These are phyloP conservation scores for Tetrapedia diversipes DNA, from an alignment of 2,888 invertebrate genomes.

Conservation along the genomic window DNA sequence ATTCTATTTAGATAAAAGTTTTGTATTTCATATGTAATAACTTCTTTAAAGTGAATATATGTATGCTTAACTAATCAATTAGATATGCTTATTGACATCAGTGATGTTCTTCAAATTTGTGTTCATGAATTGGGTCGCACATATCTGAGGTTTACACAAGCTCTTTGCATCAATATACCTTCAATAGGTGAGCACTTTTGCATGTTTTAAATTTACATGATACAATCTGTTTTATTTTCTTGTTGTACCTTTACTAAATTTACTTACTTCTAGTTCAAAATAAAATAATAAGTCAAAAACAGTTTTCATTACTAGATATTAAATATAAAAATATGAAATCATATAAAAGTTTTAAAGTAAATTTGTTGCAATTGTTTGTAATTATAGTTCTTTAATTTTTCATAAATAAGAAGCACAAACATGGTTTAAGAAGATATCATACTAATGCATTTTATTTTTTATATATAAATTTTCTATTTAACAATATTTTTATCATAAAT, in stretches of 20 bases:
- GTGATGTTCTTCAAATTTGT: constrained; percentile 98
- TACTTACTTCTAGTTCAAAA: neutral
- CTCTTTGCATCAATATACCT: constrained; percentile 95
- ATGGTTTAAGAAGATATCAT: neutral
- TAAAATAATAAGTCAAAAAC: neutral
- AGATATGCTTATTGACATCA: constrained; percentile 98
- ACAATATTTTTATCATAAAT: constrained; percentile 24
- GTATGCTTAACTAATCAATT: constrained; percentile 79
- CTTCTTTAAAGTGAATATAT: constrained; percentile 1
- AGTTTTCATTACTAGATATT: neutral
- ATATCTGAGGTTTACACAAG: constrained; percentile 93
- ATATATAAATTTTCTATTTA: constrained; percentile 14
- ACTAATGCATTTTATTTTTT: constrained; percentile 32
- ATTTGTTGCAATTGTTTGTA: neutral
- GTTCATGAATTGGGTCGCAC: constrained; percentile 97
- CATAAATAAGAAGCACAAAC: constrained; percentile 6
- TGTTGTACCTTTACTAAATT: neutral
- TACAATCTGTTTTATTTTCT: neutral
- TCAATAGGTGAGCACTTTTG: constrained; percentile 89
- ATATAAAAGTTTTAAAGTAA: neutral
- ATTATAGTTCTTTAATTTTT: neutral
- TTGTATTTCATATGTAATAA: neutral
- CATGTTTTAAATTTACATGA: constrained; percentile 39
- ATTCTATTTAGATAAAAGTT: neutral
- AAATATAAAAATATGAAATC: neutral